Conservation (phyloP, 2,113 vertebrate species). For the Atractosteus spatula region DNA sequence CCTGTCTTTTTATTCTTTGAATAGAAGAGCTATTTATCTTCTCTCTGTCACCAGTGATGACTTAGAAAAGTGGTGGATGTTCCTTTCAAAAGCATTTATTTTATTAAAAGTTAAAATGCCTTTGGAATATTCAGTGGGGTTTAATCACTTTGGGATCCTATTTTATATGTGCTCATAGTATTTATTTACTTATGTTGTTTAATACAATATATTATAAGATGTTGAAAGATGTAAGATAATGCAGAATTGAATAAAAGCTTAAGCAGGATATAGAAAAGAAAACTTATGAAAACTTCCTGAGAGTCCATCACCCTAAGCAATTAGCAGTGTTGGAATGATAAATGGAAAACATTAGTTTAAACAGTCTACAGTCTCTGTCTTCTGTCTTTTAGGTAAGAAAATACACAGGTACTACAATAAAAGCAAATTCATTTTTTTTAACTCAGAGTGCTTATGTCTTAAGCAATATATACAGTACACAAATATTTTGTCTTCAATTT, state of each 20-base stretch:
- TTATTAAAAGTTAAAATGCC: slow-evolving; percentile 20
- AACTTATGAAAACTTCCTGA: slow-evolving; percentile 11
- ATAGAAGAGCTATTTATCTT: not conserved
- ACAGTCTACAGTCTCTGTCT: too few species aligned
- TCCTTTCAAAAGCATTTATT: slow-evolving; percentile 10
- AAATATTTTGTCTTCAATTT: too few species aligned
- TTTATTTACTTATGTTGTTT: slow-evolving; percentile 26
- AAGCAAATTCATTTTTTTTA: too few species aligned
- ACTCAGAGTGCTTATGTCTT: too few species aligned
- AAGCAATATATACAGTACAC: too few species aligned
- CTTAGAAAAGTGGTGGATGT: not conserved
- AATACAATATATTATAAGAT: slow-evolving; percentile 22
- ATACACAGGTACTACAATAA: too few species aligned
- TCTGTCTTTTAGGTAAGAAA: too few species aligned
- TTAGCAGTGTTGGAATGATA: too few species aligned
- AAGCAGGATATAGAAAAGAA: slow-evolving; percentile 10
- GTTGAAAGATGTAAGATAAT: slow-evolving; percentile 7
- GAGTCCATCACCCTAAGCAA: not conserved
- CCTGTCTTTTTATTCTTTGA: not conserved
- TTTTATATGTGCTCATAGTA: slow-evolving; percentile 16
- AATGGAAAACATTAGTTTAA: too few species aligned
- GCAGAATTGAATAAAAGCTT: slow-evolving; percentile 21
- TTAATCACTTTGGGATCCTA: slow-evolving; percentile 22
- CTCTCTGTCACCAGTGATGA: not conserved
- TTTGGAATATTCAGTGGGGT: slow-evolving; percentile 20